phyloP scores from a whole-genome alignment of 2,888 invertebrate species.

The Leuctra nigra region DNA sequence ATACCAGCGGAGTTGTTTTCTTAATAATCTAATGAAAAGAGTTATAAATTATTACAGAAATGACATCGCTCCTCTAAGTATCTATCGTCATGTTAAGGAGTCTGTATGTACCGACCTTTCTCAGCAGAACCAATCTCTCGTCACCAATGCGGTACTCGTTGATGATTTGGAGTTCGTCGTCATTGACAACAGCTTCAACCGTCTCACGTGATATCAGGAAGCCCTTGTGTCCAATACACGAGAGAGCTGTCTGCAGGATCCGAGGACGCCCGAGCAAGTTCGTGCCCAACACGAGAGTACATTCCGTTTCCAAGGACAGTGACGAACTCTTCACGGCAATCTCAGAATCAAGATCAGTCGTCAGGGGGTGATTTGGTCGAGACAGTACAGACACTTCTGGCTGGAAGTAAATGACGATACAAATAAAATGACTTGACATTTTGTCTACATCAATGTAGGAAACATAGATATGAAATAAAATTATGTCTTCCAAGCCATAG shows the following conservation, averaged over 20 bases:
- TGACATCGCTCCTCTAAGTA: too few species aligned
- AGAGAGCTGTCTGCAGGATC: conserved; percentile 44
- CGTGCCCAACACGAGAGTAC: conserved; percentile 46
- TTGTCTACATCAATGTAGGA: too few species aligned
- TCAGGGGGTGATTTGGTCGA: conserved; percentile 35
- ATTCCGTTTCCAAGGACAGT: conserved; percentile 45
- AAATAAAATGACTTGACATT: too few species aligned
- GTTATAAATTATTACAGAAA: too few species aligned
- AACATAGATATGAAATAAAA: too few species aligned
- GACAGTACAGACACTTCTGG: conserved; percentile 54
- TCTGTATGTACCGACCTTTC: too few species aligned
- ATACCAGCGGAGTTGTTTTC: too few species aligned
- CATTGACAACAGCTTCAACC: not conserved
- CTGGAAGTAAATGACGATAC: too few species aligned
- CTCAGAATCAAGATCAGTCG: conserved; percentile 42
- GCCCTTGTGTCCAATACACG: conserved; percentile 50
- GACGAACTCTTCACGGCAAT: conserved; percentile 57
- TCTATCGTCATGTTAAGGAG: too few species aligned
- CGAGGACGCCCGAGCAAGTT: conserved; percentile 46
- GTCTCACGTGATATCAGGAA: conserved; percentile 56
- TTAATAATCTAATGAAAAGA: too few species aligned
- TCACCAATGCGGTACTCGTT: conserved; percentile 42
- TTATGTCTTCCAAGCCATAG: too few species aligned
- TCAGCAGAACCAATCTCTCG: conserved; percentile 50
- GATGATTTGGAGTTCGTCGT: not conserved